Base-by-base conservation (phyloP, 2,888 invertebrate species). In the Sminthurinus aureus region DNA sequence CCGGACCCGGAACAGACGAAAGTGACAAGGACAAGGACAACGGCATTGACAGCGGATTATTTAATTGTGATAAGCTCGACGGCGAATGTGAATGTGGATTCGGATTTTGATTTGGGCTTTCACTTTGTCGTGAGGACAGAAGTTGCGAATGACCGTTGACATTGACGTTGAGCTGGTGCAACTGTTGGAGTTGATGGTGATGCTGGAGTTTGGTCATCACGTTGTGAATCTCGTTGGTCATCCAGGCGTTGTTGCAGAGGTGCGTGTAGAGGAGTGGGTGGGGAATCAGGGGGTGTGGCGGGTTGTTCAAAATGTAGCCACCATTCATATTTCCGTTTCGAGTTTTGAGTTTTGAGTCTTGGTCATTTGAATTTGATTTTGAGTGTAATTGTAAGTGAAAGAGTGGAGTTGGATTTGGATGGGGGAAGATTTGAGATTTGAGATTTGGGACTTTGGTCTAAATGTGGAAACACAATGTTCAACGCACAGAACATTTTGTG, bases 241-340 rank as follows among this genome's bases (percentile, higher is more conserved):
- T 87, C 88, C 88, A 88, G 0, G 88, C 88, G 77, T 88, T 88
- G 80, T 86, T 87, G 83, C 88, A 88, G 12, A 88, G 81, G 50
- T 88, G 88, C 22, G 86, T 86, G 84, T 88, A 88, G 20, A 88
- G 86, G 0, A 88, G 82, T 0, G 88, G 88, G 79, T 88, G 88
- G 18, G 88, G 86, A 12, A 88, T 71, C 18, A 87, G 84, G 15
- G 85, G 85, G 38, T 38, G 38, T 38, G 38, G 6, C 38, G 38
- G 38, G 38, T 38, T 38, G n/a, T 85, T 86, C 8, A 74, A 82
- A 50, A 82, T 26, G 26, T 77, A 81, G 66, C 79, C 22, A 3
- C 83, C 71, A 18, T 51, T 52, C 24, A 71, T 20, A 26, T 18
- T 20, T 38, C 69, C 38, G 13, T n/a, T 69, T 38, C 38, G 38